Base-by-base conservation (phyloP, 2,797 vertebrate species). In the Danio kyathit region DNA sequence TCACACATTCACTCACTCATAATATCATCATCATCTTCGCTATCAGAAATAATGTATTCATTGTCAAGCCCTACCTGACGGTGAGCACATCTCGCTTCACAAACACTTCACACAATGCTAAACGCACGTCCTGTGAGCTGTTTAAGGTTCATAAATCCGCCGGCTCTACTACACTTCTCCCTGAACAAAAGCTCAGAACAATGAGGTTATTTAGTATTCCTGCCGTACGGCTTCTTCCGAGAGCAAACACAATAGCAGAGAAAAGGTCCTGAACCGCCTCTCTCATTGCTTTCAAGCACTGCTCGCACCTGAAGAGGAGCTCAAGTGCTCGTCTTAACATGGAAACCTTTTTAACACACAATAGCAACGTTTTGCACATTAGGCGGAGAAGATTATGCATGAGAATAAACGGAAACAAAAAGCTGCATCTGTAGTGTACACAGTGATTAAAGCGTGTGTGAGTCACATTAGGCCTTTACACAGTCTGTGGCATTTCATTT, bases 191-290 rank as follows among this genome's bases (percentile, higher is more conserved):
- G 75, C 57, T 1, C 46, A 74, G 76, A 82, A 86, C 77, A 86
- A 82, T 78, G 80, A 80, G 86, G 77, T 80, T 74, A 84, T 86
- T 86, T 86, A 80, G 86, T 84, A 83, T 84, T 86, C 83, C 59
- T 51, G 74, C 46, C 54, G 51, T 81, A 80, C 38, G 4, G 70
- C 80, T 79, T 61, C 64, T 70, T 76, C 64, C 8, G 44, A 80
- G 79, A 83, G 74, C 79, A 81, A 83, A 80, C 78, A 86, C 83
- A 83, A 82, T 85, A 82, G 82, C 61, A 21, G 56, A 51, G 41
- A 54, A 63, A 57, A 82, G 81, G 79, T 79, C 81, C 72, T 64
- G 64, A 48, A 67, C 79, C 57, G 12, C 48, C 74, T 80, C 77
- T 81, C 75, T 83, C 74, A 57, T 57, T 66, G 52, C 64, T 40